phyloP scores from a whole-genome alignment of 2,888 invertebrate species.

The Heliconius sara region DNA sequence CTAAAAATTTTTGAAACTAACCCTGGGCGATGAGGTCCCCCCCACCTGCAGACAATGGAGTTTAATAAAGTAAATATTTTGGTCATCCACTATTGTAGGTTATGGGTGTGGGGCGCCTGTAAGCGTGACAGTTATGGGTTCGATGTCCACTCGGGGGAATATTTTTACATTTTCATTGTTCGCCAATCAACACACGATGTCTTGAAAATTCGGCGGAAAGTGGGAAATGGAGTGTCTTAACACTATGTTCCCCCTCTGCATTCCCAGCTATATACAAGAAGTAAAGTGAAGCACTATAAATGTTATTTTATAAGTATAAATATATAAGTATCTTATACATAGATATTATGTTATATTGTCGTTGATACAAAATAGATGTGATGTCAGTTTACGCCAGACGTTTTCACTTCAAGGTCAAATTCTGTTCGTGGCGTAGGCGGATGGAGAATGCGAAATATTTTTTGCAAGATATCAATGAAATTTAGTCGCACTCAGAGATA shows the following conservation, averaged over 20 bases:
- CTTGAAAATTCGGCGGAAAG: too few relatives aligned
- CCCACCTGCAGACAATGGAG: slow-evolving; percentile 29
- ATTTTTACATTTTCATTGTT: too few relatives aligned
- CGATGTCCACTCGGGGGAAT: not conserved
- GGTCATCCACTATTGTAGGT: not conserved
- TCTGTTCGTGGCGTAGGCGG: not conserved
- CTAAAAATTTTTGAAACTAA: slow-evolving; percentile 24
- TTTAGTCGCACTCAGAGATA: not conserved
- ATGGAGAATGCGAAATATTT: slow-evolving; percentile 18
- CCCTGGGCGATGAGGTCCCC: slow-evolving; percentile 27
- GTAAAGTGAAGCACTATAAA: not conserved
- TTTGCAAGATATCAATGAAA: not conserved
- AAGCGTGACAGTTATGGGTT: not conserved
- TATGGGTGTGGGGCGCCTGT: not conserved
- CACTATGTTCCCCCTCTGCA: not conserved
- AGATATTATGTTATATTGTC: not conserved
- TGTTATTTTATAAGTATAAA: too few relatives aligned
- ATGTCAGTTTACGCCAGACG: slow-evolving; percentile 25
- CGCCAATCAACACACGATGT: too few relatives aligned
- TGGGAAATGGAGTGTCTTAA: not conserved
- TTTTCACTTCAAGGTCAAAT: not conserved
- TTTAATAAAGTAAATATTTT: slow-evolving; percentile 16
- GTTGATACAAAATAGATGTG: slow-evolving; percentile 13
- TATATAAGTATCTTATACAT: too few relatives aligned
- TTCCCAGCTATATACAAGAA: not conserved